phyloP scores from a whole-genome alignment of 2,797 vertebrate genomes.

The Hybognathus amarus region DNA sequence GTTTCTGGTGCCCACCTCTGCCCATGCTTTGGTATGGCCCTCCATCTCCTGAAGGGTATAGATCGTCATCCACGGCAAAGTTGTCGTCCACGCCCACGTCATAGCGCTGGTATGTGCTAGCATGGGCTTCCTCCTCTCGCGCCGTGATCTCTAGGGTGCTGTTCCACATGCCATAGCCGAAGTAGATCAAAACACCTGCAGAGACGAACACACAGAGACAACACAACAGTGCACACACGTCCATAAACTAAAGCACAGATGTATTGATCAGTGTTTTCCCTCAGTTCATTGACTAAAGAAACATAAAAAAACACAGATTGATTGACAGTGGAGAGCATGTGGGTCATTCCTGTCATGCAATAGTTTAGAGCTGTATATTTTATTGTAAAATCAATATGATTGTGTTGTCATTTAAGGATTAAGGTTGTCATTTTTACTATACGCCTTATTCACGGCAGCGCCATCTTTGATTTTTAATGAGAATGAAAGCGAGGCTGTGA shows the following conservation, averaged over 20 bases:
- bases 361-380: neutral
- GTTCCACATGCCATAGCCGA: constrained; percentile 98
- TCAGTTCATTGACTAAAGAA: neutral
- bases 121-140: constrained; percentile 90
- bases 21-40: constrained; percentile 76
- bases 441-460: no score
- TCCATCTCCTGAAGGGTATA: constrained; percentile 76
- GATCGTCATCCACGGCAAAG: constrained; percentile 86
- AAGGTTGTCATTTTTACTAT: no score
- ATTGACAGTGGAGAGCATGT: no score
- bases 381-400: neutral
- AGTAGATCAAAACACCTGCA: constrained; percentile 94
- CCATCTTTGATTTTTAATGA: no score
- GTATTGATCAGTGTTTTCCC: neutral
- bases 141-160: constrained; percentile 95
- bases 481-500: no score
- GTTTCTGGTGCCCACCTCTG: constrained; percentile 71
- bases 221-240: constrained; percentile 33
- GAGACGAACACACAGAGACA: constrained; percentile 35
- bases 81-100: constrained; percentile 92
- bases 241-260: constrained; percentile 26
- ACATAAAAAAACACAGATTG: neutral
- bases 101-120: constrained; percentile 97
- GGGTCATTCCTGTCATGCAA: neutral
- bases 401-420: neutral